A percentile compares a stretch with the other conserved stretches of the same genome.
Evolutionary conservation across 2,888 invertebrate species (phyloP).

Genomic region (Chalcis sispes): DNA sequence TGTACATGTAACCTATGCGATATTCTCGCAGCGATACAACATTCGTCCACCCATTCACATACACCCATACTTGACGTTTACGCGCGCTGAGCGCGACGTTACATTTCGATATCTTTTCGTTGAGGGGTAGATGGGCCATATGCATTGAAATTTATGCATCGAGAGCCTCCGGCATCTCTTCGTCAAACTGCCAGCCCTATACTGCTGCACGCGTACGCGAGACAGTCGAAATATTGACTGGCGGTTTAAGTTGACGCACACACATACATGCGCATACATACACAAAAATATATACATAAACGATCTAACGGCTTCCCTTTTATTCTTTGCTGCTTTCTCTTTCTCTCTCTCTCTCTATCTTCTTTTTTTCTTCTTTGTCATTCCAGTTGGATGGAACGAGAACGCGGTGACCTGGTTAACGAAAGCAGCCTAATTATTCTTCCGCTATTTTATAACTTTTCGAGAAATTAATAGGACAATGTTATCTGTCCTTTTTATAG

Average conservation of each 20-base stretch:
- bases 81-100: too few species aligned
- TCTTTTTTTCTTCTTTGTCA: slow-evolving; percentile 6
- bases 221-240: slow-evolving; percentile 34
- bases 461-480: background rate
- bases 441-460: background rate
- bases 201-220: slow-evolving; percentile 14
- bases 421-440: slow-evolving; percentile 7
- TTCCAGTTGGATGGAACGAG: background rate
- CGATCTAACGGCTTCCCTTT: background rate
- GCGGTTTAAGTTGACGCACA: slow-evolving; percentile 34
- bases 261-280: too few species aligned
- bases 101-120: slow-evolving; percentile 34
- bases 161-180: background rate
- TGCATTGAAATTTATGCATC: slow-evolving; percentile 49
- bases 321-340: slow-evolving; percentile 17
- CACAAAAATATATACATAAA: too few species aligned
- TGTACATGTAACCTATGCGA: too few species aligned
- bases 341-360: slow-evolving; percentile 39
- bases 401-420: slow-evolving; percentile 34
- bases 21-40: background rate
- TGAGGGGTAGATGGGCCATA: background rate
- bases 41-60: background rate
- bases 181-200: background rate
- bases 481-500: background rate
- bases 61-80: background rate